phyloP scores from a whole-genome alignment of 2,888 invertebrate species.

The Eupithecia exiguata region DNA sequence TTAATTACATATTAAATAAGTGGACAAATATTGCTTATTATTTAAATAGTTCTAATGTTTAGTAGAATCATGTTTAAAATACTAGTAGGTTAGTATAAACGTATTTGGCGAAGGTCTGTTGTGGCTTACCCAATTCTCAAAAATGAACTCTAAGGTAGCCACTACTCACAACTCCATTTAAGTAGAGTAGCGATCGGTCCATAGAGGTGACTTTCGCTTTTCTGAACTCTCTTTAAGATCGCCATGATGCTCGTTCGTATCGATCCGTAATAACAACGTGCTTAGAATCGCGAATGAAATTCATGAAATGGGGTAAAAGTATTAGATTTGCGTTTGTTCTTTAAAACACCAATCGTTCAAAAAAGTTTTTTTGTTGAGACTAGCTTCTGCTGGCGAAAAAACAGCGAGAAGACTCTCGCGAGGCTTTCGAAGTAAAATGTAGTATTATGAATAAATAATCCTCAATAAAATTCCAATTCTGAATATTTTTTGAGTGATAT shows the following conservation, averaged over 20 bases:
- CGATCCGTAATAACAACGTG: constrained; percentile 20
- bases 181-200: neutral
- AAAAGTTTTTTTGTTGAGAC: neutral
- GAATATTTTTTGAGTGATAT: neutral
- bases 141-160: neutral
- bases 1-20: too few relatives aligned
- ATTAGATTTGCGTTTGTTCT: neutral
- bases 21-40: neutral
- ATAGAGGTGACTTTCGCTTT: constrained; percentile 12
- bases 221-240: constrained; percentile 13
- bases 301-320: constrained; percentile 12
- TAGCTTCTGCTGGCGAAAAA: neutral
- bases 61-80: neutral
- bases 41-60: neutral
- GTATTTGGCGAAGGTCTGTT: neutral
- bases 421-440: too few relatives aligned
- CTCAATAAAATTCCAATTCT: neutral
- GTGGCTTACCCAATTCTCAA: neutral
- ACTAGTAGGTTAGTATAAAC: neutral
- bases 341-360: neutral
- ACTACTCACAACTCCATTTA: neutral
- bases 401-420: too few relatives aligned
- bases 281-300: constrained; percentile 21
- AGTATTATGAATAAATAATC: too few relatives aligned
- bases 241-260: constrained; percentile 18